phyloP scores from a whole-genome alignment of 2,888 invertebrate genomes.

The Pristionchus entomophagus region DNA sequence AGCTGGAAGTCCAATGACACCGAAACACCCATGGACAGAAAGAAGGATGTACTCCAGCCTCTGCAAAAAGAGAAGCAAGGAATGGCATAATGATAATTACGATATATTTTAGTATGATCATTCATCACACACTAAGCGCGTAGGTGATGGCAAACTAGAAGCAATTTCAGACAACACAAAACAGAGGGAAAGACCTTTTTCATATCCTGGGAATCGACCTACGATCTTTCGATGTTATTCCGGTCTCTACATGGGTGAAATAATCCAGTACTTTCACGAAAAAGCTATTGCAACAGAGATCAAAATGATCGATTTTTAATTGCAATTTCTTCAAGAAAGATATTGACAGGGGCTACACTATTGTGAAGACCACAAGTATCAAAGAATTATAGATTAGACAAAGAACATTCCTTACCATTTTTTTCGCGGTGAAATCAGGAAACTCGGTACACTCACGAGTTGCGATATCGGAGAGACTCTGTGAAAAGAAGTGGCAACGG shows the following conservation, averaged over 20 bases:
- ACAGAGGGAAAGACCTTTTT: background rate
- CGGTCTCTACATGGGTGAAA: background rate
- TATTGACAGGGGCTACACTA: background rate
- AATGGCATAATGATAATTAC: too few relatives aligned
- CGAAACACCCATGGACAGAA: background rate
- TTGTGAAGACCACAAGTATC: background rate
- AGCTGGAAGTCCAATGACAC: slow-evolving; percentile 1
- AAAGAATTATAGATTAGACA: background rate
- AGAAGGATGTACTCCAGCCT: background rate
- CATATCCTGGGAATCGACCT: background rate
- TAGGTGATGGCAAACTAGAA: too few relatives aligned
- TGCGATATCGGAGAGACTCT: too few relatives aligned
- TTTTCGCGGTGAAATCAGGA: background rate
- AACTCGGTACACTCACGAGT: too few relatives aligned
- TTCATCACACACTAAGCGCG: too few relatives aligned
- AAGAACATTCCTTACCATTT: background rate
- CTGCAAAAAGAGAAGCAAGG: background rate
- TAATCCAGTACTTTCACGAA: background rate
- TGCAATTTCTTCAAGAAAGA: background rate
- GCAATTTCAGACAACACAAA: background rate
- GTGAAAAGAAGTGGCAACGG: too few relatives aligned
- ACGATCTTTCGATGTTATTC: background rate
- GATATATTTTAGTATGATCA: too few relatives aligned
- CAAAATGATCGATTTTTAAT: background rate
- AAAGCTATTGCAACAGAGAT: background rate